Percentiles rank a stretch among this genome's conserved stretches.
Evolutionary conservation across 2,888 invertebrate species (phyloP).

Genomic region (Tenodera sinensis): DNA sequence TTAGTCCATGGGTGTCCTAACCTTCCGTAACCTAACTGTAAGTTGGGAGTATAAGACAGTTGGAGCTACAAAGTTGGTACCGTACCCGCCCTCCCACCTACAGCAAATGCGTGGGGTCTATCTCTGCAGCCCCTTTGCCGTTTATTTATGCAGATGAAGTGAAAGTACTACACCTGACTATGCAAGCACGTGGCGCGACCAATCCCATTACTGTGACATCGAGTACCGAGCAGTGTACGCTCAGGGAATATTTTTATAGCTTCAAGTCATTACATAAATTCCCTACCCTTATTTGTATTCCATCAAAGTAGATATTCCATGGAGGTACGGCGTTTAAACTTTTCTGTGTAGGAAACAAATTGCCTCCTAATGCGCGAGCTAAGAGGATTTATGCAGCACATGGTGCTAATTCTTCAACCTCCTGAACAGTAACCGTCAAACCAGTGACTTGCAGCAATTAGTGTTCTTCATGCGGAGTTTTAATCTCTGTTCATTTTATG

Average conservation of each 20-base stretch:
- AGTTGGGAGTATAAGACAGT: background rate
- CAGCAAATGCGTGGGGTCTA: background rate
- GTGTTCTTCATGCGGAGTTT: background rate
- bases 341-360: background rate
- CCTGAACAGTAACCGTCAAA: background rate
- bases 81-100: background rate
- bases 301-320: background rate
- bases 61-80: no score
- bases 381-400: background rate
- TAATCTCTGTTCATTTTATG: background rate
- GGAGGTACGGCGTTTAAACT: background rate
- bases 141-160: background rate
- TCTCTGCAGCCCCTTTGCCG: background rate
- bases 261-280: background rate
- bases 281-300: background rate
- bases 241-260: background rate
- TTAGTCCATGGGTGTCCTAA: background rate
- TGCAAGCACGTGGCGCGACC: background rate
- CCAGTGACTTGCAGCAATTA: background rate
- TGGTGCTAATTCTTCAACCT: background rate
- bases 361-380: background rate
- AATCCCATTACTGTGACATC: background rate
- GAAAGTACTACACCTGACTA: background rate
- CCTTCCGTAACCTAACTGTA: background rate
- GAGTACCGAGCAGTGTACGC: background rate